These are phyloP conservation scores for Papilio elwesi DNA, from an alignment of 2,888 invertebrate species.

Conservation along the genomic window DNA sequence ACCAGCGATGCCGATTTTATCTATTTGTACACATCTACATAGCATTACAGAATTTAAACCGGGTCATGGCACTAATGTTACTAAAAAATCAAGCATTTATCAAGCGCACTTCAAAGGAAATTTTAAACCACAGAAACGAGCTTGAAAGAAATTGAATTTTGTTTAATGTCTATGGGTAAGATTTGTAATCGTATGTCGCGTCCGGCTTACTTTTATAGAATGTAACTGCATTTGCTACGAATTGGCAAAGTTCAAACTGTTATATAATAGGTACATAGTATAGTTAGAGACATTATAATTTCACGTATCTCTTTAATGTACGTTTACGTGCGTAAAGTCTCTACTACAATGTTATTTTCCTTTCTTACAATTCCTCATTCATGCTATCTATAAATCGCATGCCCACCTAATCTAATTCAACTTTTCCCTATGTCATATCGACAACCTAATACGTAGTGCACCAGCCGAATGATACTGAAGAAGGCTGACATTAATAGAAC, in stretches of 20 bases:
- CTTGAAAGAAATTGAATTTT: neutral
- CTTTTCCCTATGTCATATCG: too few relatives aligned
- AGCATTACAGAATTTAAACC: slow-evolving; percentile 9
- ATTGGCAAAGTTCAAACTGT: neutral
- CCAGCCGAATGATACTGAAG: too few relatives aligned
- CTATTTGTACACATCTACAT: slow-evolving; percentile 9
- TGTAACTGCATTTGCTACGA: neutral
- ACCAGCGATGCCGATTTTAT: neutral
- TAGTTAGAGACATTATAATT: too few relatives aligned
- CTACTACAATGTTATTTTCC: too few relatives aligned
- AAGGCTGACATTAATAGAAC: too few relatives aligned
- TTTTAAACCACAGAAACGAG: neutral
- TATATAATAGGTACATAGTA: too few relatives aligned
- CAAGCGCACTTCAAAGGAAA: slow-evolving; percentile 4
- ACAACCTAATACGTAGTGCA: too few relatives aligned
- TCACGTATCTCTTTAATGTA: too few relatives aligned
- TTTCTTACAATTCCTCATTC: too few relatives aligned
- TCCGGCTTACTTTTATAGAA: neutral
- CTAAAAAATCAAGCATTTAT: slow-evolving; percentile 16
- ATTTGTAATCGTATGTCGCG: neutral
- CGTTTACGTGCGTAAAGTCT: neutral
- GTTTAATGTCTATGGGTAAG: neutral
- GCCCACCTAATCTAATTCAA: too few relatives aligned
- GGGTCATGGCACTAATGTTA: slow-evolving; percentile 10
- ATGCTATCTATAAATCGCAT: too few relatives aligned